Evolutionary conservation across 2,888 invertebrate species (phyloP).

Genomic region (Temnothorax ravouxi): DNA sequence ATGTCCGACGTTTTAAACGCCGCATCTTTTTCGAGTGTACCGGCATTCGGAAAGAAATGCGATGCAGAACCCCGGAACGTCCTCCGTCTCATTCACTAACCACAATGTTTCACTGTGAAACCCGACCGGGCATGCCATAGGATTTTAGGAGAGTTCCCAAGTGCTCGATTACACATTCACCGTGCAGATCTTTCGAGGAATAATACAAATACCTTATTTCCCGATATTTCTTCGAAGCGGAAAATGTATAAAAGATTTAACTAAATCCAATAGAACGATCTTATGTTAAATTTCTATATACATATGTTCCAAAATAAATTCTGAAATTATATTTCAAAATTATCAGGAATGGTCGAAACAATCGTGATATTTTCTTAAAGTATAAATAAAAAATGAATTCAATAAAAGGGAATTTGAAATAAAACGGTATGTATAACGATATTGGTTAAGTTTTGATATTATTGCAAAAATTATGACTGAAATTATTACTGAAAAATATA

Average conservation of each 20-base stretch:
- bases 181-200: neutral
- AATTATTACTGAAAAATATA: neutral
- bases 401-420: neutral
- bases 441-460: neutral
- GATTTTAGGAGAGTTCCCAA: slow-evolving; percentile 41
- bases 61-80: slow-evolving; percentile 42
- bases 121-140: neutral
- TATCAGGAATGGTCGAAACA: neutral
- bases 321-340: neutral
- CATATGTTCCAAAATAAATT: neutral
- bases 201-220: neutral
- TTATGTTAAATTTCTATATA: neutral
- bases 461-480: neutral
- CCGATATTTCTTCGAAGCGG: neutral
- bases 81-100: slow-evolving; percentile 1
- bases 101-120: slow-evolving; percentile 31
- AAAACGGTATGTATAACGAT: neutral
- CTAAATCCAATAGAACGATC: neutral
- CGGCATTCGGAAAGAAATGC: slow-evolving; percentile 46
- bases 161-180: slow-evolving; percentile 15
- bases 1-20: slow-evolving; percentile 67
- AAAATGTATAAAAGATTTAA: neutral
- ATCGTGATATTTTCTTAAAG: neutral
- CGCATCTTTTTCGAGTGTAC: slow-evolving; percentile 48
- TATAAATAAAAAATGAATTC: neutral